phyloP scores from a whole-genome alignment of 1,140 invertebrate species.

The Yoshiicerus persimilis region DNA sequence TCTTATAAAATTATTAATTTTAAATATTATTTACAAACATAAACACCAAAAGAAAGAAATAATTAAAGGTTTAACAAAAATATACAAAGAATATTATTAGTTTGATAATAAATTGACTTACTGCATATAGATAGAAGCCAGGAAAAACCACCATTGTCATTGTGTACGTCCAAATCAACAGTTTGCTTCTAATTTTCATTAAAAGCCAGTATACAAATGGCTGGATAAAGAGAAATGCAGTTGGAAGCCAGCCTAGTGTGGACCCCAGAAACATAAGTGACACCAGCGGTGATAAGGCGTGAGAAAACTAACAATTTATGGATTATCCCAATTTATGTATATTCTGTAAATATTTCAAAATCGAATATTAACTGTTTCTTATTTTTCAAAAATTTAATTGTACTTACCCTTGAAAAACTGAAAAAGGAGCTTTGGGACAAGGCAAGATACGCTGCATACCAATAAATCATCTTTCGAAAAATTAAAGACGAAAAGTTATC shows the following conservation, averaged over 20 bases:
- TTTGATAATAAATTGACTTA: slow-evolving; percentile 44
- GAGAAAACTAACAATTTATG: background rate
- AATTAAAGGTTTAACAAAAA: background rate
- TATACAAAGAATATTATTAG: slow-evolving; percentile 20
- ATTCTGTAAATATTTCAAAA: background rate
- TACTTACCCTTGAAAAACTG: background rate
- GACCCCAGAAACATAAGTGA: slow-evolving; percentile 52
- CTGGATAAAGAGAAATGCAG: slow-evolving; percentile 53
- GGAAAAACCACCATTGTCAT: slow-evolving; percentile 52
- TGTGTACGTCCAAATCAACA: slow-evolving; percentile 51
- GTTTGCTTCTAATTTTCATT: slow-evolving; percentile 51
- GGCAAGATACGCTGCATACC: slow-evolving; percentile 53
- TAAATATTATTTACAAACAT: too few species aligned
- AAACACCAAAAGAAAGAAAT: too few species aligned
- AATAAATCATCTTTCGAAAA: slow-evolving; percentile 52
- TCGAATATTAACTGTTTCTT: background rate
- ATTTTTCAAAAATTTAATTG: background rate
- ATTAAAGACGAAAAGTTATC: slow-evolving; percentile 56
- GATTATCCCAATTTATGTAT: too few species aligned
- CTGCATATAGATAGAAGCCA: slow-evolving; percentile 50
- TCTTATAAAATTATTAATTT: too few species aligned
- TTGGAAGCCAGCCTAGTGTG: slow-evolving; percentile 51
- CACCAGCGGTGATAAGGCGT: slow-evolving; percentile 47
- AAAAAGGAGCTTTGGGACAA: slow-evolving; percentile 47
- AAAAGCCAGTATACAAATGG: slow-evolving; percentile 54